Evolutionary conservation across 2,113 vertebrate genomes (phyloP).

Genomic region (Hassar affinis): DNA sequence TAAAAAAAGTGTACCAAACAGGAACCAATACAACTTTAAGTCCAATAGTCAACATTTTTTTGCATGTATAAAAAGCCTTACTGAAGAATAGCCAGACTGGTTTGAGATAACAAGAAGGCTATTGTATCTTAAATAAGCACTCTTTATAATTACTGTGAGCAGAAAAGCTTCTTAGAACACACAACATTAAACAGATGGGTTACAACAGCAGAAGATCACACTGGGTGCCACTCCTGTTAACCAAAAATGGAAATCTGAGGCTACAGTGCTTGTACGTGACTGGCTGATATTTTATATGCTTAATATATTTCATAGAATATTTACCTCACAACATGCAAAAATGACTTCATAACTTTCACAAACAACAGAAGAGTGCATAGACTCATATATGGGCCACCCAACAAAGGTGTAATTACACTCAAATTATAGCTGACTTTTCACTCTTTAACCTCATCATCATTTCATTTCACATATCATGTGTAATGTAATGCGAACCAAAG

Average conservation of each 20-base stretch:
- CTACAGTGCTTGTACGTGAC: neutral
- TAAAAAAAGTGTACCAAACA: neutral
- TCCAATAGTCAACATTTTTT: neutral
- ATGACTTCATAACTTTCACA: neutral
- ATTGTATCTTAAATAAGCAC: neutral
- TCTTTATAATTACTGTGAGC: neutral
- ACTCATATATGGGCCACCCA: neutral
- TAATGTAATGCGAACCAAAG: neutral
- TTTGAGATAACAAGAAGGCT: neutral
- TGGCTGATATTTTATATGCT: neutral
- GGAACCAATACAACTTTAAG: neutral
- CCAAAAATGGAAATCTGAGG: neutral
- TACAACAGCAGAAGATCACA: neutral
- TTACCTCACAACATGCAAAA: neutral
- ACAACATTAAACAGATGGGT: neutral
- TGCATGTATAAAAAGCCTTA: neutral
- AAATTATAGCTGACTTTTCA: slow-evolving; percentile 10
- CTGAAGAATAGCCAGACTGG: neutral
- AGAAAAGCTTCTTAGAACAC: neutral
- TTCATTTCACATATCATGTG: slow-evolving; percentile 15
- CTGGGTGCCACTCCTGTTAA: neutral
- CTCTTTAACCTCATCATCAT: neutral
- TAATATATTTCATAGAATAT: neutral
- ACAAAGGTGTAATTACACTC: neutral
- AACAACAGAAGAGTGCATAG: neutral